These are phyloP conservation scores for Cottoperca gobio DNA, from an alignment of 2,797 vertebrate species.

Conservation along the genomic window DNA sequence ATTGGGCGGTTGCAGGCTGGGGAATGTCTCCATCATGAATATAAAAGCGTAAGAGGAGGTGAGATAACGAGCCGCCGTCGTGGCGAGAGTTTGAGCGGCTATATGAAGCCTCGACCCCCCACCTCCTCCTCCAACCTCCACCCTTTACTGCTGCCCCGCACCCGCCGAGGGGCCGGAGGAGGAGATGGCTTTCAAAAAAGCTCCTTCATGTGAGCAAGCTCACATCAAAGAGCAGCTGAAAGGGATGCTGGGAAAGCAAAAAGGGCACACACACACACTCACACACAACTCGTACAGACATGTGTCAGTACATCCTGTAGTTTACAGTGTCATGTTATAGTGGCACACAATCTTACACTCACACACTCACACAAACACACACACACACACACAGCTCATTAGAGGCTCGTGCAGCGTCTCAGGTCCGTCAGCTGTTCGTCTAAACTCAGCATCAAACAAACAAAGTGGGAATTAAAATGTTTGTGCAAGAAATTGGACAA, in stretches of 20 bases:
- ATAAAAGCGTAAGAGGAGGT: too few relatives aligned
- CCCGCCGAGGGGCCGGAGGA: conserved; percentile 28
- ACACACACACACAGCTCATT: not conserved
- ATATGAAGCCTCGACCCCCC: conserved; percentile 1
- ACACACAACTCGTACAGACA: conserved; percentile 9
- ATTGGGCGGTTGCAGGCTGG: too few relatives aligned
- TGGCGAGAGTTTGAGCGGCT: conserved; percentile 3
- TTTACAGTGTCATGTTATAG: conserved; percentile 40
- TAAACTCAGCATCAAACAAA: too few relatives aligned
- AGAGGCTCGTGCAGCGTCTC: too few relatives aligned
- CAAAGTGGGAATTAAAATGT: too few relatives aligned
- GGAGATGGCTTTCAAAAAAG: conserved; percentile 42
- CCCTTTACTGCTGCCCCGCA: not conserved
- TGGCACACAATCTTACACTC: conserved; percentile 3
- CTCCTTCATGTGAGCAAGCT: conserved; percentile 56
- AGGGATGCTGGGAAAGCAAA: conserved; percentile 55
- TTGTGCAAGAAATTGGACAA: too few relatives aligned
- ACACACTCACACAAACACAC: conserved; percentile 9
- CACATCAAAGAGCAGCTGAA: conserved; percentile 64
- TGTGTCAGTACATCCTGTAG: conserved; percentile 38
- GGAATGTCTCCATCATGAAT: too few relatives aligned
- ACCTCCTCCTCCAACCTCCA: not conserved
- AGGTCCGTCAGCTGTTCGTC: too few relatives aligned
- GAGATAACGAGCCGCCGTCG: too few relatives aligned
- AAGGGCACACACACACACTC: not conserved